Conservation (phyloP, 2,888 invertebrate genomes). For the Abrostola triplasia region DNA sequence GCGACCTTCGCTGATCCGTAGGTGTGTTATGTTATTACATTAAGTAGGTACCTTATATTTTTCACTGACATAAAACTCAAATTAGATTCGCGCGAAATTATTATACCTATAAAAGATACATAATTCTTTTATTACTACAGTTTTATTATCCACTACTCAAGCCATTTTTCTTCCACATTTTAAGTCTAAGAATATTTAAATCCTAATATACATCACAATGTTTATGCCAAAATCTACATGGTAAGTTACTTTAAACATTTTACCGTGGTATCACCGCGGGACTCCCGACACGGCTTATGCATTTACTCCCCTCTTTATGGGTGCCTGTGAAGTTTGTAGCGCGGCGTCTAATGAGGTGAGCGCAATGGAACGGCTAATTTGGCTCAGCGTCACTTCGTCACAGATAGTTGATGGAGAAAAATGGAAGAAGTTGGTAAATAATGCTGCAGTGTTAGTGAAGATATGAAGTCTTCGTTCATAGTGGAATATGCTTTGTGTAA, state of each 20-base stretch:
- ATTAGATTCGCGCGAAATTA: too few species aligned
- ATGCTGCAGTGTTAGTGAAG: not conserved
- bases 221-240: conserved; percentile 42
- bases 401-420: conserved; percentile 41
- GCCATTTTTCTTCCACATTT: conserved; percentile 18
- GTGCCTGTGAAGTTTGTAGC: conserved; percentile 18
- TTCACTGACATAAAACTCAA: too few species aligned
- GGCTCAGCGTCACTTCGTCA: conserved; percentile 27
- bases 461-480: not conserved
- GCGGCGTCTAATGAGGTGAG: conserved; percentile 34
- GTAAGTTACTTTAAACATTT: conserved; percentile 48
- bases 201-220: conserved; percentile 30
- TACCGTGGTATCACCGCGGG: conserved; percentile 36
- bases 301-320: conserved; percentile 39
- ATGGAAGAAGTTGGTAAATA: conserved; percentile 26
- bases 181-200: conserved; percentile 11
- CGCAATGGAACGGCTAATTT: conserved; percentile 42
- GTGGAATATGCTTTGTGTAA: too few species aligned
- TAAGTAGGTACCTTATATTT: too few species aligned
- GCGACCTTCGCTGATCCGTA: too few species aligned
- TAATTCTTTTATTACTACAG: not conserved
- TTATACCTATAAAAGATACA: not conserved
- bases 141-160: conserved; percentile 16
- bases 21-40: too few species aligned
- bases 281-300: conserved; percentile 49